Conservation (phyloP, 2,888 invertebrate species). For the Xylocampa areola region DNA sequence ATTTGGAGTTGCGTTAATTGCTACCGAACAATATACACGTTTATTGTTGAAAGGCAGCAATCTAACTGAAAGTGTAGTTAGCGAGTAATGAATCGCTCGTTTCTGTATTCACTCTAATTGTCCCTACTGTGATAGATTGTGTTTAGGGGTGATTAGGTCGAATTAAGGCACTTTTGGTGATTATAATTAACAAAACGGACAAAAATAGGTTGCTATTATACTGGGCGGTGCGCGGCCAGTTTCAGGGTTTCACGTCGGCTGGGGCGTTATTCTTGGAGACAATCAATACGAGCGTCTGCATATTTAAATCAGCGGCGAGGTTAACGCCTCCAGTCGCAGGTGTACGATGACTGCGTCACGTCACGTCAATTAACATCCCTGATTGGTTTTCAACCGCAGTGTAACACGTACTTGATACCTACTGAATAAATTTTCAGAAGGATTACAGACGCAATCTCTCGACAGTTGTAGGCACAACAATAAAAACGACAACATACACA, state of each 20-base stretch:
- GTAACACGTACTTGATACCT: conserved; percentile 8
- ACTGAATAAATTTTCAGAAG: conserved; percentile 8
- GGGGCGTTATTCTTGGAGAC: conserved; percentile 86
- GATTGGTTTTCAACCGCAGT: conserved; percentile 21
- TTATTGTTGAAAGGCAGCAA: conserved; percentile 35
- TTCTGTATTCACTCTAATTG: conserved; percentile 33
- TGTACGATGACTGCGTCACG: conserved; percentile 50
- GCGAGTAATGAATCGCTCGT: conserved; percentile 34
- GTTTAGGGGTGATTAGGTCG: conserved; percentile 17
- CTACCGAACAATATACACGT: conserved; percentile 45
- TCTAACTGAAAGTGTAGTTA: conserved; percentile 45
- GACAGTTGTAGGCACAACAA: conserved; percentile 9
- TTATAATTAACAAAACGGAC: conserved; percentile 42
- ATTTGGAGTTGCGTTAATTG: conserved; percentile 48
- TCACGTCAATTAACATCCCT: conserved; percentile 29
- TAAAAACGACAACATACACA: conserved; percentile 21
- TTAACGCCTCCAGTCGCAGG: conserved; percentile 65
- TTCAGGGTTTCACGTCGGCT: conserved; percentile 68
- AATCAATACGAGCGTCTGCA: conserved; percentile 87
- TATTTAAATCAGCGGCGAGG: conserved; percentile 84
- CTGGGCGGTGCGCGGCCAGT: conserved; percentile 55
- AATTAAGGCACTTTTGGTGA: conserved; percentile 20
- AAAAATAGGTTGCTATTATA: conserved; percentile 58
- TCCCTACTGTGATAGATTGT: conserved; percentile 14
- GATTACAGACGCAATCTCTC: conserved; percentile 5